Evolutionary conservation across 2,797 vertebrate species (phyloP), one percentile per base, ranked within the genome.

Genomic region (Orestias chungarensis): DNA sequence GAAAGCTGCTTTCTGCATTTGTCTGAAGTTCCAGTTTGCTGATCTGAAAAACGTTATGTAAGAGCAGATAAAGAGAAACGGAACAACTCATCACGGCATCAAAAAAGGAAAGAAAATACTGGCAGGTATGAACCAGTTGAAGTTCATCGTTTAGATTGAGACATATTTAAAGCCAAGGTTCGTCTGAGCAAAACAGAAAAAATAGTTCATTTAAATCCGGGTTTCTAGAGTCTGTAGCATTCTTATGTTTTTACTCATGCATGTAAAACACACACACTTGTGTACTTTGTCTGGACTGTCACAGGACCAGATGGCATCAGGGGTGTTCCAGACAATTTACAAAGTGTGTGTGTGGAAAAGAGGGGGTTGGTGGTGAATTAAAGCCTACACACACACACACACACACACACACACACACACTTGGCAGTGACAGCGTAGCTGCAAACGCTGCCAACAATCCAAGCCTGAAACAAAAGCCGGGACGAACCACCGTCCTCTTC

Each of bases 241-340:
- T 57, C 27, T 72, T 12, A 25, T 15, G 27, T 4, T 23, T 9
- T 38, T 15, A 7, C 31, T 31, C 72, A 68, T 68, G 66, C 55
- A 74, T 62, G 66, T 62, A 68, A 74, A 68, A 47, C 66, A 65
- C 74, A 71, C 59, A 81, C 70, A 82, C 68, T 47, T 57, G 73
- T 67, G 82, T 74, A 77, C 78, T 29, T 64, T 86, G 84, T 86
- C 91, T 92, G 90, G 90, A 89, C 86, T 70, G 69, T 87, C 87
- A 90, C 87, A 89, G 68, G 84, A 92, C 90, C 92, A 93, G 90
- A 94, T 93, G 92, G 92, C 88, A 89, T 78, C 75, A 88, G 88
- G 92, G 90, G 86, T 93, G 91, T 90, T 92, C 89, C 91, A 92
- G 92, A 89, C 90, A 91, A 93, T 91, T 91, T 92, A 92, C 86